Evolutionary conservation across 2,797 vertebrate genomes (phyloP).

Genomic region (Valencia hispanica): DNA sequence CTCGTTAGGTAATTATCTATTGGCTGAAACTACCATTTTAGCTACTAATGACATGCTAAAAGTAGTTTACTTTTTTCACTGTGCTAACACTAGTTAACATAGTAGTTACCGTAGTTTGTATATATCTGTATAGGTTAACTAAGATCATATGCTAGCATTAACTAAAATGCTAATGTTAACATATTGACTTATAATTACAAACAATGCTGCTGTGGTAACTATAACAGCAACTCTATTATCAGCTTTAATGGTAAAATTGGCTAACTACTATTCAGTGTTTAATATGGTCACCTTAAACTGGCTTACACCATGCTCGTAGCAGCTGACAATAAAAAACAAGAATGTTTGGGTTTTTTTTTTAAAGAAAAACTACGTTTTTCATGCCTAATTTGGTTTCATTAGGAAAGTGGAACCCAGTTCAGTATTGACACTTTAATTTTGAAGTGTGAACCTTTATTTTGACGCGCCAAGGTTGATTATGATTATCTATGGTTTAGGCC

Average conservation of each 20-base stretch:
- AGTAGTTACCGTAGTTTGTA: too few species aligned
- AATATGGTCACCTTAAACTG: neutral
- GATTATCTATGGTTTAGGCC: neutral
- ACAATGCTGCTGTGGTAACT: neutral
- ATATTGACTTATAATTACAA: too few species aligned
- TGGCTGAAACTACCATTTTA: too few species aligned
- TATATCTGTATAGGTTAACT: too few species aligned
- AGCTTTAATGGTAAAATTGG: neutral
- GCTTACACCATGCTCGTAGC: neutral
- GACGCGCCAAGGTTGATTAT: neutral
- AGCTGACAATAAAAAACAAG: neutral
- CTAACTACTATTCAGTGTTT: neutral
- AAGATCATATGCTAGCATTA: too few species aligned
- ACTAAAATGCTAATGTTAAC: too few species aligned
- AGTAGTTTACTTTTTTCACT: too few species aligned
- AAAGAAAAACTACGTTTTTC: neutral
- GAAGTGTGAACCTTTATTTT: neutral
- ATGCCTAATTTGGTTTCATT: neutral
- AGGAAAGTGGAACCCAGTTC: neutral
- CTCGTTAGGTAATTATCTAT: too few species aligned
- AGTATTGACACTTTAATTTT: neutral
- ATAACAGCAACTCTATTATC: neutral
- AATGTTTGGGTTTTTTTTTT: neutral
- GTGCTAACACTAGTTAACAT: too few species aligned
- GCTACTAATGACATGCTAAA: too few species aligned